These are phyloP conservation scores for Oncorhynchus mykiss DNA, from an alignment of 2,113 vertebrate genomes.

Conservation along the genomic window DNA sequence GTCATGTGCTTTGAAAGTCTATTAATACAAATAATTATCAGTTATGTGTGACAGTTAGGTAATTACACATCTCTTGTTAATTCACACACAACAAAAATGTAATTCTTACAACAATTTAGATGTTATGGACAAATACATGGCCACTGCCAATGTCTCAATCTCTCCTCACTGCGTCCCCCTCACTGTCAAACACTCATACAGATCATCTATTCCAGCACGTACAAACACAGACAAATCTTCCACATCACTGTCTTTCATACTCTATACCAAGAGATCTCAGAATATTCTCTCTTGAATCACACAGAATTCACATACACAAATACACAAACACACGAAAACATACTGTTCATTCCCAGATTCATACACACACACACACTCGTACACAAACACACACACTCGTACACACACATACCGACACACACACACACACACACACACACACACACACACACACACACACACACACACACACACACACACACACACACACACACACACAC, in stretches of 20 bases:
- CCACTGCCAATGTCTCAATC: background rate
- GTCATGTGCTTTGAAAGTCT: background rate
- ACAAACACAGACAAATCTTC: background rate
- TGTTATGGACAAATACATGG: background rate
- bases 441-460: background rate
- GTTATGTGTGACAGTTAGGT: background rate
- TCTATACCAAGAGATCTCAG: background rate
- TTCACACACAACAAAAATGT: constrained; percentile 14
- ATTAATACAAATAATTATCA: background rate
- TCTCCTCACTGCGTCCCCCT: background rate
- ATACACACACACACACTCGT: constrained; percentile 2
- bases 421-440: constrained; percentile 1
- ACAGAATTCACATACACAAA: background rate
- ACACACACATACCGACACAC: background rate
- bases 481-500: background rate
- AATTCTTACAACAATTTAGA: background rate
- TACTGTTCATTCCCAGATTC: background rate
- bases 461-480: background rate
- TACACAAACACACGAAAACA: background rate
- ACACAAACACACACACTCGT: background rate
- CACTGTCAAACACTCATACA: constrained; percentile 21
- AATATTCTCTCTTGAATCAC: background rate
- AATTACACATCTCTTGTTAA: background rate
- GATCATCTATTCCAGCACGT: constrained; percentile 8
- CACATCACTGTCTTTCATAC: no score